phyloP scores from a whole-genome alignment of 2,113 vertebrate genomes.

The Bothrops jararaca region DNA sequence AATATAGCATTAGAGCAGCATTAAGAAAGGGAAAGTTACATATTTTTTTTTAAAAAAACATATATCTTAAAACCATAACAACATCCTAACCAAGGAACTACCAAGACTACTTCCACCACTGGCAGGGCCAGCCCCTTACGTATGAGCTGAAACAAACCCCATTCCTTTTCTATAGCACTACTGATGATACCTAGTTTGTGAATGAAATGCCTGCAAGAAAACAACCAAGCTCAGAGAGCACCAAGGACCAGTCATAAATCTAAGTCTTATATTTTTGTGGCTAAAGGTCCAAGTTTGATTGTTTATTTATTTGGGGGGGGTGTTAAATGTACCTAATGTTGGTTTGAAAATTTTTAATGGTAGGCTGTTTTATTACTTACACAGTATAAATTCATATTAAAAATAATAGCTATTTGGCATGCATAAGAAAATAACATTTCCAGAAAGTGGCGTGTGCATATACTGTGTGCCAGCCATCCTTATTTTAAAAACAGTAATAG shows the following conservation, averaged over 20 bases:
- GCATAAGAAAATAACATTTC: neutral
- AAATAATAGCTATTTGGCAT: neutral
- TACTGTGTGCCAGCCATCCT: neutral
- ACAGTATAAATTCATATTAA: neutral
- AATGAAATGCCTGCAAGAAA: too few relatives aligned
- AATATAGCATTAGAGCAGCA: neutral
- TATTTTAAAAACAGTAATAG: neutral
- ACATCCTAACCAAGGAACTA: too few relatives aligned
- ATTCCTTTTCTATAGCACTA: too few relatives aligned
- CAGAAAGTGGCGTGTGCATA: neutral
- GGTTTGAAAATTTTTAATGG: rapidly evolving
- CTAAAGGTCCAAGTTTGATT: neutral
- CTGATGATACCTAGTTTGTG: too few relatives aligned
- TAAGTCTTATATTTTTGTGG: neutral
- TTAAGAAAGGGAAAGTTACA: neutral
- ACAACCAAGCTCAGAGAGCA: too few relatives aligned
- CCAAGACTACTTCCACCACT: too few relatives aligned
- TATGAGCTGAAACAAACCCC: too few relatives aligned
- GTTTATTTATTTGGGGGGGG: neutral
- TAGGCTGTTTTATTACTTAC: too few relatives aligned
- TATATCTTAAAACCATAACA: neutral
- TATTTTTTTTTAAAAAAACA: neutral
- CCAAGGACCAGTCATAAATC: too few relatives aligned
- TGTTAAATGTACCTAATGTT: too few relatives aligned
- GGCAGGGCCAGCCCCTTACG: too few relatives aligned